A percentile compares a stretch with the other conserved stretches of the same genome.
phyloP scores from a whole-genome alignment of 2,888 invertebrate species.

The Idaea dimidiata region DNA sequence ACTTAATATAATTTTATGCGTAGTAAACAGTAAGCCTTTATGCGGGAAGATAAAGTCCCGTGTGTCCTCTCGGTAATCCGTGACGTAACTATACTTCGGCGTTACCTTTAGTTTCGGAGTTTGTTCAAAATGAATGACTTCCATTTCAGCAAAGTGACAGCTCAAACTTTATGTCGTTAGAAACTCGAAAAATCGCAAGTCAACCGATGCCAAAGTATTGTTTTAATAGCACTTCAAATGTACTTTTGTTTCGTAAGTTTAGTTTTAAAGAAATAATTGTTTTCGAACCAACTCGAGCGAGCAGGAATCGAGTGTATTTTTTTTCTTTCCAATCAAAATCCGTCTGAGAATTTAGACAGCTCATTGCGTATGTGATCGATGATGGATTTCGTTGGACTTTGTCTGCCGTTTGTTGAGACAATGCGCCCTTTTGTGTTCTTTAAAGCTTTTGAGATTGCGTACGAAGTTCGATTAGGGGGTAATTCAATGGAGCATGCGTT shows the following conservation, averaged over 20 bases:
- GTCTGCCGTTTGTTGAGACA: slow-evolving; percentile 31
- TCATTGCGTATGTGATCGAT: slow-evolving; percentile 39
- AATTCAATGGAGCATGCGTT: slow-evolving; percentile 66
- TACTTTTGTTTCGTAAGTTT: slow-evolving; percentile 34
- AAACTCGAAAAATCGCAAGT: slow-evolving; percentile 45
- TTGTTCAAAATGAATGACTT: slow-evolving; percentile 66
- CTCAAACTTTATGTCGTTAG: slow-evolving; percentile 53
- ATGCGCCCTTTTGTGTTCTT: slow-evolving; percentile 37
- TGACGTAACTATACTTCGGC: slow-evolving; percentile 58
- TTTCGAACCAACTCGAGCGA: slow-evolving; percentile 21
- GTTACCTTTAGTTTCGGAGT: slow-evolving; percentile 59
- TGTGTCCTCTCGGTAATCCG: slow-evolving; percentile 34
- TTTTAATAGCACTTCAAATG: slow-evolving; percentile 42
- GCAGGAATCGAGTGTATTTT: slow-evolving; percentile 20
- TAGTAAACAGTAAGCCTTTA: slow-evolving; percentile 29
- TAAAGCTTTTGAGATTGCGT: slow-evolving; percentile 38
- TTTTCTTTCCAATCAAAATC: slow-evolving; percentile 20
- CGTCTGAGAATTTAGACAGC: slow-evolving; percentile 27
- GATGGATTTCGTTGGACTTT: slow-evolving; percentile 29
- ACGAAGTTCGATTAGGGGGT: slow-evolving; percentile 41
- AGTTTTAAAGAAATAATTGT: slow-evolving; percentile 35
- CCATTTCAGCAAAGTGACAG: slow-evolving; percentile 60
- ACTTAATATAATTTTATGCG: slow-evolving; percentile 34
- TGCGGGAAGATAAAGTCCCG: slow-evolving; percentile 26
- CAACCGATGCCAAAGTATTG: slow-evolving; percentile 35